These are phyloP conservation scores for Protobothrops flavoviridis DNA, from an alignment of 2,113 vertebrate species.

Conservation along the genomic window DNA sequence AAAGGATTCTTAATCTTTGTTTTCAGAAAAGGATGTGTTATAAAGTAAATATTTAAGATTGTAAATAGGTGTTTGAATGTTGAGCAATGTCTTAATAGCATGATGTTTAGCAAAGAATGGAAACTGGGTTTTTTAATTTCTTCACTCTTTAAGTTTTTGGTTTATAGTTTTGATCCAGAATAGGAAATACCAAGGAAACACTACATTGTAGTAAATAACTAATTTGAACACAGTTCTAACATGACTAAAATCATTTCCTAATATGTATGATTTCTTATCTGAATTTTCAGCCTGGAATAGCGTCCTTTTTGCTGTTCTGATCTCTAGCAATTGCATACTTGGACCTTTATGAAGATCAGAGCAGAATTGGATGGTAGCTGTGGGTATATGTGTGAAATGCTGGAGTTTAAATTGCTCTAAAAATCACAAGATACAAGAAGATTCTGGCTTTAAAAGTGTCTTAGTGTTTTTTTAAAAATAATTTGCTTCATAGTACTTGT, in stretches of 20 bases:
- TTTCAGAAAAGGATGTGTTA: constrained; percentile 68
- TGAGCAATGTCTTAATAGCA: constrained; percentile 46
- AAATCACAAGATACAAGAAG: background rate
- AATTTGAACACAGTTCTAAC: background rate
- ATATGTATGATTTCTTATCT: background rate
- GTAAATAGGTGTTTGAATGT: constrained; percentile 70
- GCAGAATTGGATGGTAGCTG: no score
- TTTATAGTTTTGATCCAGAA: constrained; percentile 29
- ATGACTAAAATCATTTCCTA: background rate
- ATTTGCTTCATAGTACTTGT: background rate
- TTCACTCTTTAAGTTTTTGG: background rate
- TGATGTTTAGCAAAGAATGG: constrained; percentile 51
- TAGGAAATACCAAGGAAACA: background rate
- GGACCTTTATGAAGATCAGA: background rate
- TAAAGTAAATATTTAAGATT: constrained; percentile 74
- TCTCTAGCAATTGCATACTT: background rate
- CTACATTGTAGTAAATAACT: background rate
- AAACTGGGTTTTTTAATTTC: background rate
- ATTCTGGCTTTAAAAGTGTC: background rate
- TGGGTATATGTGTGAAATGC: background rate
- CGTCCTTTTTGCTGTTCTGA: background rate
- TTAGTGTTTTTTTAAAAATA: background rate
- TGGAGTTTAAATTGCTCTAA: background rate
- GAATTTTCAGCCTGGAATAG: background rate
- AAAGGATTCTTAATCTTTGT: constrained; percentile 56